These are phyloP conservation scores for Lordiphosa stackelbergi DNA, from an alignment of 1,140 invertebrate species.

Conservation along the genomic window DNA sequence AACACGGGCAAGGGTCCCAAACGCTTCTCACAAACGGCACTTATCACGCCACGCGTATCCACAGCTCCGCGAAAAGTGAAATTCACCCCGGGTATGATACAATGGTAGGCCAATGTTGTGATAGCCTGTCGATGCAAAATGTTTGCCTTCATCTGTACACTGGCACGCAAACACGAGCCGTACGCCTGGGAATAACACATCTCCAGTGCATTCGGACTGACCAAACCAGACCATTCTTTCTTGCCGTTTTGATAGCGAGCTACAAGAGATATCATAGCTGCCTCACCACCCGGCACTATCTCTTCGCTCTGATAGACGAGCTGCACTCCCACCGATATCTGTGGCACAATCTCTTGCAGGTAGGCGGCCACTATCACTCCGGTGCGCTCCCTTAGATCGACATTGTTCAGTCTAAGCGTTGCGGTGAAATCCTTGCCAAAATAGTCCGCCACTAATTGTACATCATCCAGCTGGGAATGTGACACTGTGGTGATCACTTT, in stretches of 20 bases:
- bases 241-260: slow-evolving; percentile 20
- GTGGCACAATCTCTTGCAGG: slow-evolving; percentile 21
- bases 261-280: slow-evolving; percentile 12
- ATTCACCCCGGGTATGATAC: slow-evolving; percentile 11
- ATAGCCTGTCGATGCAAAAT: slow-evolving; percentile 22
- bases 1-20: slow-evolving; percentile 23
- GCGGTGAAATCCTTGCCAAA: slow-evolving; percentile 18
- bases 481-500: slow-evolving; percentile 5
- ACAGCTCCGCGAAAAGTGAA: slow-evolving; percentile 27
- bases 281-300: slow-evolving; percentile 14
- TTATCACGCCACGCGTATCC: slow-evolving; percentile 24
- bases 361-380: slow-evolving; percentile 26
- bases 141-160: slow-evolving; percentile 23
- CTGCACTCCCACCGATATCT: slow-evolving; percentile 24
- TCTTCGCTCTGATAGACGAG: slow-evolving; percentile 25
- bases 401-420: slow-evolving; percentile 19
- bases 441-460: slow-evolving; percentile 14
- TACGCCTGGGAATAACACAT: slow-evolving; percentile 29
- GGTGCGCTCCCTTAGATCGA: slow-evolving; percentile 4
- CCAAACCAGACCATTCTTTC: slow-evolving; percentile 18
- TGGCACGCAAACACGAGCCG: slow-evolving; percentile 15
- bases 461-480: background rate
- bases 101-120: slow-evolving; percentile 19
- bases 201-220: slow-evolving; percentile 19
- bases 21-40: slow-evolving; percentile 26